phyloP scores from a whole-genome alignment of 2,888 invertebrate genomes.

The Seladonia tumulorum region DNA sequence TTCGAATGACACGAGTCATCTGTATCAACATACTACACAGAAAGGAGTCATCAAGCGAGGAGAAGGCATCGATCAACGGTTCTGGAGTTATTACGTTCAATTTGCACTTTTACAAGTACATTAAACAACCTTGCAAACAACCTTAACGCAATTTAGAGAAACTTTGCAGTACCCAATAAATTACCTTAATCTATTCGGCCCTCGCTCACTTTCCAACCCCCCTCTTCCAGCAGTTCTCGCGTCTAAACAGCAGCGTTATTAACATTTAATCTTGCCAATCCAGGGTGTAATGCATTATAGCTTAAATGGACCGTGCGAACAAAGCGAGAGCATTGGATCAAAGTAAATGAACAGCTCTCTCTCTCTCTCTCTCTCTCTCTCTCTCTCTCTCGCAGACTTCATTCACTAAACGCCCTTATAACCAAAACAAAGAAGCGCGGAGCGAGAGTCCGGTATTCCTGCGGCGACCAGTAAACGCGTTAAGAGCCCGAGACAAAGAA shows the following conservation, averaged over 20 bases:
- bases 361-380: too few species aligned
- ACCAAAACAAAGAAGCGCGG: slow-evolving; percentile 20
- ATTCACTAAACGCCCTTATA: slow-evolving; percentile 18
- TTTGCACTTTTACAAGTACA: neutral
- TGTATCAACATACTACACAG: neutral
- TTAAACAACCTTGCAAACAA: neutral
- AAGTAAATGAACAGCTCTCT: neutral
- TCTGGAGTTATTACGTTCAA: neutral
- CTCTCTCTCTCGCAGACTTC: neutral
- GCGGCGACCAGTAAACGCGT: slow-evolving; percentile 43
- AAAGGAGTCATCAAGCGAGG: neutral
- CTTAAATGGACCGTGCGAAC: neutral
- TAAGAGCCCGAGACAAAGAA: slow-evolving; percentile 50
- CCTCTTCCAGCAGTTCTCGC: neutral
- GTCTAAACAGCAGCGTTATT: neutral
- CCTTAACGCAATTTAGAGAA: neutral
- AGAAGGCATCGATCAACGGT: neutral
- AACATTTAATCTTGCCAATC: slow-evolving; percentile 7
- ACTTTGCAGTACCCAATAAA: neutral
- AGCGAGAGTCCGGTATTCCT: neutral
- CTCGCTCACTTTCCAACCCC: neutral
- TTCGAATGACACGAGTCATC: neutral
- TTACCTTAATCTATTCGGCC: neutral
- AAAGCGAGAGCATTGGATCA: neutral
- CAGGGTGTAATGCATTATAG: neutral